These are phyloP conservation scores for Eupithecia subumbrata DNA, from an alignment of 2,888 invertebrate genomes.

Conservation along the genomic window DNA sequence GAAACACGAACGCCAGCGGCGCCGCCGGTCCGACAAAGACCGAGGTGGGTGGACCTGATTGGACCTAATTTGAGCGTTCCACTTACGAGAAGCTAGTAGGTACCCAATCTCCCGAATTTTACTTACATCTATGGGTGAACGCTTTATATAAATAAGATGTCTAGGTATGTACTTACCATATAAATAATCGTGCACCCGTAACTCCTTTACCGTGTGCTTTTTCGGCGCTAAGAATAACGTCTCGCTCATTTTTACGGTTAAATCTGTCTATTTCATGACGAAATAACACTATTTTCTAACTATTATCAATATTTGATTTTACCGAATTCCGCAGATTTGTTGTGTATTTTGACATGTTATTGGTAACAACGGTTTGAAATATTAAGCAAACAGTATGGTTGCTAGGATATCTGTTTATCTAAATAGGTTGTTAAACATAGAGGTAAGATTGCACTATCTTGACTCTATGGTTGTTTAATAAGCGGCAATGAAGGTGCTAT, in stretches of 20 bases:
- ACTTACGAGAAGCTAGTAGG: too few relatives aligned
- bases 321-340: neutral
- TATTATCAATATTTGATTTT: neutral
- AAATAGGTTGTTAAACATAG: neutral
- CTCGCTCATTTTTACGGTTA: constrained; percentile 58
- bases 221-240: constrained; percentile 56
- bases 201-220: constrained; percentile 50
- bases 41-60: too few relatives aligned
- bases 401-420: constrained; percentile 14
- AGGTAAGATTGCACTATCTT: neutral
- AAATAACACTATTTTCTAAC: neutral
- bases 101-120: too few relatives aligned
- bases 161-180: constrained; percentile 61
- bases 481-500: too few relatives aligned
- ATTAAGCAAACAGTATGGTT: constrained; percentile 26
- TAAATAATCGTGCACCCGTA: constrained; percentile 73
- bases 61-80: too few relatives aligned
- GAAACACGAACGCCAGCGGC: too few relatives aligned
- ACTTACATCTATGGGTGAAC: too few relatives aligned
- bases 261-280: neutral
- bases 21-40: too few relatives aligned
- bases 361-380: neutral
- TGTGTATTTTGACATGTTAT: constrained; percentile 10
- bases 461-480: neutral
- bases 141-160: too few relatives aligned